phyloP scores from a whole-genome alignment of 2,797 vertebrate genomes.

The Poecile montanus region DNA sequence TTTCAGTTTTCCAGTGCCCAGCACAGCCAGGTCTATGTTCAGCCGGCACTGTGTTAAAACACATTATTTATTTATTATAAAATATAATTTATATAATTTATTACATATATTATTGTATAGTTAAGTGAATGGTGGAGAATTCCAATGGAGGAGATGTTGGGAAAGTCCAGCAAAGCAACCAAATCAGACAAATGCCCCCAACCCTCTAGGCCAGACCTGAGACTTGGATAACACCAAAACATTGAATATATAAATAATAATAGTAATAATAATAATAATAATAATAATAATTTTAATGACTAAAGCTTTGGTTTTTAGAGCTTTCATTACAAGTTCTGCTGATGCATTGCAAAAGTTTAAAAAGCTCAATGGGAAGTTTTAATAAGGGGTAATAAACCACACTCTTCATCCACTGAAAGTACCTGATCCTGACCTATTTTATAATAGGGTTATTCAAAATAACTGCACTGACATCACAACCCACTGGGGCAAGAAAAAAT shows the following conservation, averaged over 20 bases:
- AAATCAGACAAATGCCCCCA: not conserved
- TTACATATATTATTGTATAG: not conserved
- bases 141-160: not conserved
- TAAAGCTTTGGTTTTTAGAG: not conserved
- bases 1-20: not conserved
- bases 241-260: not conserved
- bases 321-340: conserved; percentile 47
- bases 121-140: not conserved
- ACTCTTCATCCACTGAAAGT: not conserved
- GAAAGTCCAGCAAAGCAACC: not conserved
- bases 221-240: not conserved
- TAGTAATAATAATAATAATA: not conserved
- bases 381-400: conserved; percentile 11
- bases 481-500: not conserved
- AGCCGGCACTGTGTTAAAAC: not conserved
- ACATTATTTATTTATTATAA: not conserved
- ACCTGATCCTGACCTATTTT: conserved; percentile 59
- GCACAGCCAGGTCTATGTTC: not conserved
- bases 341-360: conserved; percentile 27
- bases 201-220: not conserved
- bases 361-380: conserved; percentile 39
- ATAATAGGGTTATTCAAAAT: conserved; percentile 42
- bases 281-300: not conserved
- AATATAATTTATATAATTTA: not conserved
- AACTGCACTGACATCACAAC: conserved; percentile 15